Evolutionary conservation across 2,113 vertebrate genomes (phyloP), one percentile per base, ranked within the genome.

Genomic region (Sardina pilchardus): DNA sequence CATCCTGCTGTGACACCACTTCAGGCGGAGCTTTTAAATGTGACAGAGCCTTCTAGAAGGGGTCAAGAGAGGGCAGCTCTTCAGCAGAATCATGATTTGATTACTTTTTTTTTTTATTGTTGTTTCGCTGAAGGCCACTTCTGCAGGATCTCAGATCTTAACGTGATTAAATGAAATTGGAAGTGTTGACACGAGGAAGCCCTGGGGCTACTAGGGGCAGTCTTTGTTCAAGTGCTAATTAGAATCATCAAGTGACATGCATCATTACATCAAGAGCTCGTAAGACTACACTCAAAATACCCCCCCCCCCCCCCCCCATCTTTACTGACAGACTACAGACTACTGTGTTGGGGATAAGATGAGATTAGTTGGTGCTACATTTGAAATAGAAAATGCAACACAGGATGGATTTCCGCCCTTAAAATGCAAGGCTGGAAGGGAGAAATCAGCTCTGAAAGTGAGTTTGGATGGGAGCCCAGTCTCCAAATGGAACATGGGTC

Each of bases 221-320:
- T 47, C 80, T 87, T 30, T 80, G 42, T 81, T 81, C 44, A 34
- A 59, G 84, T 86, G 43, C 84, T 83, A 85, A 88, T 89, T 82
- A 85, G 81, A 14, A 2, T 78, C 75, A 78, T 86, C 50, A 36
- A 87, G 88, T 85, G 78, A 42, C 89, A 56, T 34, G 30, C 59
- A 56, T 88, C 81, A 88, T 83, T 78, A 83, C 36, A 48, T 85
- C 43, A 88, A 81, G 48, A 63, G 81, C 43, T 78, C 39, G 10
- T 84, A 86, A 84, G 71, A 81, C 80, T 53, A 87, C 83, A 71
- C 56, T 19, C 67, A 83, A 3, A 83, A 10, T 1, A 24, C 24
- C 59, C 59, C n/a, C 19, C 56, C 19, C 19, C 6, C 19, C 26
- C 8, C n/a, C 26, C 19, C 6, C 19, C 26, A 1, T 7, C 26